A percentile compares a stretch with the other conserved stretches of the same genome.
phyloP scores from a whole-genome alignment of 2,113 vertebrate species.

The Stigmatopora nigra region DNA sequence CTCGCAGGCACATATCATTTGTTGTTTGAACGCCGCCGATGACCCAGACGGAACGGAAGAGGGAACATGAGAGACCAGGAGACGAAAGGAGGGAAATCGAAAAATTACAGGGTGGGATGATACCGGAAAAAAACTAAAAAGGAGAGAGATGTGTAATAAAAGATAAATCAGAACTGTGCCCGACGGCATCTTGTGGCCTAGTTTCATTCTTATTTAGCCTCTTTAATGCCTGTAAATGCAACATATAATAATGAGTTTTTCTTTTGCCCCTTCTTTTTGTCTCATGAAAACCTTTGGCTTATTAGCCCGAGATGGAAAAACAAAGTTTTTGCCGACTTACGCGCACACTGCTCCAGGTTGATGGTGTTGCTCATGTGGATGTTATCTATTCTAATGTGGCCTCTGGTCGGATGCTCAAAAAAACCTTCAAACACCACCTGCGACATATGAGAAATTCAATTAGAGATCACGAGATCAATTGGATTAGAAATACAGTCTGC shows the following conservation, averaged over 20 bases:
- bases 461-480: neutral
- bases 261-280: neutral
- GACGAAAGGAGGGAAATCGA: conserved; percentile 17
- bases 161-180: conserved; percentile 69
- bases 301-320: neutral
- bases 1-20: conserved; percentile 2
- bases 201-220: conserved; percentile 40
- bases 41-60: conserved; percentile 1
- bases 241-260: conserved; percentile 28
- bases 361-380: conserved; percentile 84
- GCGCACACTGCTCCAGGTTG: conserved; percentile 85
- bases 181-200: conserved; percentile 66
- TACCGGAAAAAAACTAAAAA: conserved; percentile 38
- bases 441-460: conserved; percentile 1
- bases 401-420: conserved; percentile 77
- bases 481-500: neutral
- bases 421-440: conserved; percentile 93
- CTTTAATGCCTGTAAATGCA: conserved; percentile 27
- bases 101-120: conserved; percentile 22
- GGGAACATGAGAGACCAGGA: conserved; percentile 9
- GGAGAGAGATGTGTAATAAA: conserved; percentile 61
- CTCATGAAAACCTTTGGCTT: conserved; percentile 15
- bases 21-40: conserved; percentile 1
- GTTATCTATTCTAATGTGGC: conserved; percentile 89
- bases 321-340: conserved; percentile 68